Evolutionary conservation across 2,888 invertebrate genomes (phyloP).

Genomic region (Mycalesis mineus): DNA sequence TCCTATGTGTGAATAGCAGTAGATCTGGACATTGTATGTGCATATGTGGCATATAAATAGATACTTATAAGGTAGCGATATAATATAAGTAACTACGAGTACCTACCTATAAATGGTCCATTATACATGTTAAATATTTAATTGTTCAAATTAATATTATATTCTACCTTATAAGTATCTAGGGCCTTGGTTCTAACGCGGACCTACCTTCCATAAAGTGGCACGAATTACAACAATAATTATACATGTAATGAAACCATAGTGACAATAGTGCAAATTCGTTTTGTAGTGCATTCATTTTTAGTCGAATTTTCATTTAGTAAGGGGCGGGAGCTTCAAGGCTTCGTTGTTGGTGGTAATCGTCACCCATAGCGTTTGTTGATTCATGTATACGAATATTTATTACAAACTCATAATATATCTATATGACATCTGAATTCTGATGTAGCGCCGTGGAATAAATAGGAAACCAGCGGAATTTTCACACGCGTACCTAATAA

Average conservation of each 20-base stretch:
- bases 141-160: neutral
- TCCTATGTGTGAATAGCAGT: slow-evolving; percentile 7
- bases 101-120: neutral
- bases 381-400: neutral
- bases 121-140: neutral
- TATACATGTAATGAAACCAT: slow-evolving; percentile 16
- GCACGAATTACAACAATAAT: slow-evolving; percentile 21
- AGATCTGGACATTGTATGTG: neutral
- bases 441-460: too few relatives aligned
- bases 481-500: too few relatives aligned
- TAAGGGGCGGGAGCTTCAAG: slow-evolving; percentile 33
- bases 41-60: neutral
- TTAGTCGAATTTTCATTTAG: slow-evolving; percentile 37
- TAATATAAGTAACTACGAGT: neutral
- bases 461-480: too few relatives aligned
- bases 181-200: neutral
- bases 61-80: slow-evolving; percentile 3
- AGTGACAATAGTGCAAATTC: slow-evolving; percentile 41
- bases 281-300: slow-evolving; percentile 57
- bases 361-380: neutral
- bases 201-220: slow-evolving; percentile 4
- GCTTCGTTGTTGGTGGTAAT: slow-evolving; percentile 21
- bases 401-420: too few relatives aligned
- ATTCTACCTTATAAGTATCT: slow-evolving; percentile 7
- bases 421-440: too few relatives aligned